These are phyloP conservation scores for Zoanthus sociatus DNA, from an alignment of 92 coral and sea anemone genomes.

Conservation along the genomic window DNA sequence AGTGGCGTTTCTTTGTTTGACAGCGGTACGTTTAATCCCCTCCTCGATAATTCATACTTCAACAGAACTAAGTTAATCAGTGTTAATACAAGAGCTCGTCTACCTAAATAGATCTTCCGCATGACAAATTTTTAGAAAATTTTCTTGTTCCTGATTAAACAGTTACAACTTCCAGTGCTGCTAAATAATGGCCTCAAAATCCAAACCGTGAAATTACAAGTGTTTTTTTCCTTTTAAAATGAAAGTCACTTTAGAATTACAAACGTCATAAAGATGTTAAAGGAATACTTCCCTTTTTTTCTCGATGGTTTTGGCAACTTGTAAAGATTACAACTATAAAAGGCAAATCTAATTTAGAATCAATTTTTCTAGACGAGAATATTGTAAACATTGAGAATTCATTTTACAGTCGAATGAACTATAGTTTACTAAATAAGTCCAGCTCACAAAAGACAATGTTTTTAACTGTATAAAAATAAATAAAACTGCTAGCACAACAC, in stretches of 20 bases:
- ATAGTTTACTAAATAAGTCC: not conserved
- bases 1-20: not conserved
- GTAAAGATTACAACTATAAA: not conserved
- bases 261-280: not conserved
- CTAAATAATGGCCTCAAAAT: not conserved
- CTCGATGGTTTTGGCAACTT: not conserved
- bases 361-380: not conserved
- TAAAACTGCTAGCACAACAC: not conserved
- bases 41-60: not conserved
- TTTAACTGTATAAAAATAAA: not conserved
- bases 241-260: not conserved
- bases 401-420: too few species aligned
- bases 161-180: not conserved
- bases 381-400: too few species aligned
- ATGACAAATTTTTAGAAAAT: not conserved
- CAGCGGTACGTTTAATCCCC: not conserved
- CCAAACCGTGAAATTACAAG: not conserved
- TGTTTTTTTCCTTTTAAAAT: not conserved
- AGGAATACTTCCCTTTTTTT: not conserved
- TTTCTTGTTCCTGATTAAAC: not conserved
- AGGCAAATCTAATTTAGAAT: not conserved
- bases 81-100: too few species aligned
- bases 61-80: not conserved
- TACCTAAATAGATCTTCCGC: not conserved
- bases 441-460: not conserved